Evolutionary conservation across 2,888 invertebrate genomes (phyloP), one percentile per base, ranked within the genome.

Genomic region (Lasioglossum oenotherae): DNA sequence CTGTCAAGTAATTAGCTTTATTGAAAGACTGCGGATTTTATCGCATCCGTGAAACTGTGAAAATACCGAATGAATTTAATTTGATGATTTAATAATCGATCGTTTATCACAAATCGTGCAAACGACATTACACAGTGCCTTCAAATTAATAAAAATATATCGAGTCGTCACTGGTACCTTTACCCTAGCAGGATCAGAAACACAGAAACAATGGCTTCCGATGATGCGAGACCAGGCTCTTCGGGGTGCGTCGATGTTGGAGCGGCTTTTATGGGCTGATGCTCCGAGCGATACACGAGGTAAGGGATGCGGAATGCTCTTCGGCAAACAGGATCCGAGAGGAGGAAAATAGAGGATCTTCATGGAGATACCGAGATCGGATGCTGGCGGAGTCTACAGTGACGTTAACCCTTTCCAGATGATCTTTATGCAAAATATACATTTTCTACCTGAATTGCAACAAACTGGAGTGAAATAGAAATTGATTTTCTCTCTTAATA

Each of bases 201-300:
- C 27, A 14, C 4, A 46, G n/a, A 38, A 41, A 82, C 75, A 53
- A 82, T 74, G 49, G 67, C 35, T 35, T 67, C 67, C 31, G 64
- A 64, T 31, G 64, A 27, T 31, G 64, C 64, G 60, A 16, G 60
- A 60, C 5, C 53, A 53, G 8, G 0, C 27, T 27, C 27, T 14
- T 64, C 64, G 64, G 60, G 27, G 31, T 27, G 16, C 2, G 64
- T 64, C 64, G 31, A 64, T 31, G 67, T 31, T 19, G 8, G 35
- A 2, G 31, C 19, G 31, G 67, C 67, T 67, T 67, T 67, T 35
- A 35, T 67, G 35, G 67, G 67, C 31, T 67, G 67, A 67, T 67
- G 23, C 19, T 67, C 8, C 35, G 35, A 67, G 67, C 67, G 67
- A 35, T 64, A 64, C 64, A 5, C 27, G 31, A 12, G 64, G 64